Base-by-base conservation (phyloP, 2,113 vertebrate genomes). In the Microtus montanus region DNA sequence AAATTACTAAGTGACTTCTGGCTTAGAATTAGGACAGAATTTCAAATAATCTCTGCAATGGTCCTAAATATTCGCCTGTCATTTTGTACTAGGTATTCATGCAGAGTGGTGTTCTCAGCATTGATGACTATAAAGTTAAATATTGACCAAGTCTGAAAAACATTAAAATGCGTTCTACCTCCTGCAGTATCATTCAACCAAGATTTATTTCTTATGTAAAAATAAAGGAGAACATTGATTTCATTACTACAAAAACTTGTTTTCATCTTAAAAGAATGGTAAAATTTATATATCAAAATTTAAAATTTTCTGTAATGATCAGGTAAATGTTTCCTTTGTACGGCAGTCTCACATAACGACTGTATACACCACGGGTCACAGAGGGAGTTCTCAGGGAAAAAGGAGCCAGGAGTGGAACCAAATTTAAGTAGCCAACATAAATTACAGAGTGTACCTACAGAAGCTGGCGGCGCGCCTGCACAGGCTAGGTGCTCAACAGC, bases 381-480 rank as follows among this genome's bases (percentile, higher is more conserved):
- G 63, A 84, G 17, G 41, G 8, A 64, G 63, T 28, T 83, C n/a
- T 41, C n/a, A 61, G 80, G n/a, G 6, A 5, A 58, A 58, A 58
- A 7, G 58, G 58, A 58, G 58, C 19, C 58, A 58, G 58, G 19
- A 58, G 58, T 64, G 24, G 24, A 20, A 30, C 61, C 41, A 64
- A 66, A 28, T 44, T 17, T 44, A 84, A 44, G 38, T 28, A 41
- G 82, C 82, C 14, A 5, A 94, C 88, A 83, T 89, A 75, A 79
- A 87, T 61, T 49, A 70, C 15, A 85, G 30, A 19, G 12, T 93
- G 8, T 75, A 92, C 15, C 87, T 77, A 89, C 52, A 91, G 80
- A 91, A 93, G 61, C 77, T 89, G 88, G 61, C 38, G 93, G 88
- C n/a, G 85, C 78, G 78, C n/a, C 19, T 78, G 61, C 44, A 94